Evolutionary conservation across 1,140 invertebrate genomes (phyloP), one percentile per base, ranked within the genome.

Genomic region (Bombus superbus): DNA sequence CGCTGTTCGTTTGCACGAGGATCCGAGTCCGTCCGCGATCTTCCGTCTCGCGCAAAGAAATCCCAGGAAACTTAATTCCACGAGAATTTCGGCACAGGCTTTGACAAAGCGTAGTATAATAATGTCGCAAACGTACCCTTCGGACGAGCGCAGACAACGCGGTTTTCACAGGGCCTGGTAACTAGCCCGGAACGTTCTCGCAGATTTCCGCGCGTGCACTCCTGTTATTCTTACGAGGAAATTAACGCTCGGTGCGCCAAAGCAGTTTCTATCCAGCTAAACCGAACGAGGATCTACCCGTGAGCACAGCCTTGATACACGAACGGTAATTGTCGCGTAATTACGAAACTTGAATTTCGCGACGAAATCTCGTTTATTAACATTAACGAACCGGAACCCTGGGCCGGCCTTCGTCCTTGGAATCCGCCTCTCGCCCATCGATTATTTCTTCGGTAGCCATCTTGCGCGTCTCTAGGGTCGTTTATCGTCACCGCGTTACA

Each of bases 341-440:
- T 79, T 79, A 62, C 53, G 82, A 84, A 84, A 79, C 82, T 79
- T 62, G 75, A 84, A 79, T 79, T 44, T 84, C 53, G 1, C 74
- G 13, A 78, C 75, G 74, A 38, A 47, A 72, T 62, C 53, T 72
- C 75, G 35, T 84, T 84, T 78, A 59, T 84, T 79, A 84, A 79
- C 44, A 78, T 69, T 69, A 76, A 78, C 74, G 44, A 57, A 22
- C 64, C 3, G 28, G 0, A n/a, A n/a, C 66, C 59, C 40, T 2
- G 25, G 5, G 11, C 1, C 3, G 68, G 4, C 0, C 28, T 25
- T 42, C 2, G 38, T 42, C 25, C 38, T n/a, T 15, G 40, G 11
- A 5, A 71, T n/a, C 3, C 25, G 11, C 11, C 28, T 13, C 28
- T 62, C 28, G 4, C 0, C 11, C 28, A n/a, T 11, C 28, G 28